A percentile compares a stretch with the other conserved stretches of the same genome.
These are phyloP conservation scores for Anastatus disparis DNA, from an alignment of 1,140 invertebrate genomes.

Conservation along the genomic window DNA sequence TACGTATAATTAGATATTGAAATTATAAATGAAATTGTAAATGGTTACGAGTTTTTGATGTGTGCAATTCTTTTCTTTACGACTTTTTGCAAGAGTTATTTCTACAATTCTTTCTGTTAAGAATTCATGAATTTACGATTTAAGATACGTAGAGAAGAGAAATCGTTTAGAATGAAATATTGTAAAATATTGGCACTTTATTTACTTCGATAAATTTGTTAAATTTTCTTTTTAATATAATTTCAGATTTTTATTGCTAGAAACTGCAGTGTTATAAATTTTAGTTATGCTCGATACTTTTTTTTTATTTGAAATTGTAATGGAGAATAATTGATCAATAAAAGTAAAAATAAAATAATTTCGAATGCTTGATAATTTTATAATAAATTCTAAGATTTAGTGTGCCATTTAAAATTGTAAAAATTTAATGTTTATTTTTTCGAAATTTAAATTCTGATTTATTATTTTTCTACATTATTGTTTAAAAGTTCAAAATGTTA, in stretches of 20 bases:
- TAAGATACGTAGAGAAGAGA: not conserved
- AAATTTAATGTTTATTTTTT: no score
- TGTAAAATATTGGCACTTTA: not conserved
- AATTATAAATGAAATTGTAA: constrained; percentile 24
- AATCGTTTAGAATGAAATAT: not conserved
- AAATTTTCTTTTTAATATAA: no score
- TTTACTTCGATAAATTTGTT: not conserved
- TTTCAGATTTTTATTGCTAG: constrained; percentile 5
- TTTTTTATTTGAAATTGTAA: not conserved
- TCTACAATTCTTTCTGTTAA: no score
- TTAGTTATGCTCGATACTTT: not conserved
- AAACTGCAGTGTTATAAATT: not conserved
- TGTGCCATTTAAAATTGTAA: no score
- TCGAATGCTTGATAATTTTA: not conserved
- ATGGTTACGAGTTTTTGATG: not conserved
- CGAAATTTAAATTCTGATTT: no score
- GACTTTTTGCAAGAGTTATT: not conserved
- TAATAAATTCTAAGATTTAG: not conserved
- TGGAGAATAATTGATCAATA: not conserved
- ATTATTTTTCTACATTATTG: no score
- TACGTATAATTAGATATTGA: constrained; percentile 16
- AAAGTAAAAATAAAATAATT: not conserved
- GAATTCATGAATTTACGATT: not conserved
- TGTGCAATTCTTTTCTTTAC: no score
- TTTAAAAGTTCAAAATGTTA: no score